A percentile compares a stretch with the other conserved stretches of the same genome.
Evolutionary conservation across 2,113 vertebrate genomes (phyloP).

Genomic region (Piaya cayana): DNA sequence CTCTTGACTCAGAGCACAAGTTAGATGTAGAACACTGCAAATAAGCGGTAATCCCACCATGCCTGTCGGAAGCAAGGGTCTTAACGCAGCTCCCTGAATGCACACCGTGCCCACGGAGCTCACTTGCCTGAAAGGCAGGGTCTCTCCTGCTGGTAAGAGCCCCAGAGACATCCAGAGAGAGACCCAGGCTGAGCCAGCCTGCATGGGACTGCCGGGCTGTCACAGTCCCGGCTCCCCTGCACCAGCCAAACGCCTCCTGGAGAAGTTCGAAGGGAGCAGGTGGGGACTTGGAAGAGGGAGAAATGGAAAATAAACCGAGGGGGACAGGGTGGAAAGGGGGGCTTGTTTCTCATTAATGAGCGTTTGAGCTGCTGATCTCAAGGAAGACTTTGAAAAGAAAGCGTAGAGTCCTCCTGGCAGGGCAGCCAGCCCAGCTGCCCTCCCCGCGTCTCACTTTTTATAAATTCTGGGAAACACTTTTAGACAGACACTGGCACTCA

Average conservation of each 20-base stretch:
- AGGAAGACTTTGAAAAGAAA: constrained; percentile 45
- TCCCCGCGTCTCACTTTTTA: constrained; percentile 78
- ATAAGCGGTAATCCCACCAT: not conserved
- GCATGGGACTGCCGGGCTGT: not conserved
- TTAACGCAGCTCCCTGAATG: not conserved
- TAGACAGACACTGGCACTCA: constrained; percentile 90
- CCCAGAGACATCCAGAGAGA: not conserved
- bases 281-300: not conserved
- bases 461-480: constrained; percentile 92
- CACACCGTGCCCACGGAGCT: not conserved
- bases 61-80: not conserved
- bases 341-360: not conserved
- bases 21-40: not conserved
- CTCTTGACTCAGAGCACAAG: not conserved
- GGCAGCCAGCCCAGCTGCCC: constrained; percentile 59
- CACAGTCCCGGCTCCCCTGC: not conserved
- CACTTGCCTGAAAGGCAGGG: not conserved
- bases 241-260: not conserved
- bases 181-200: not conserved
- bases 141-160: not conserved
- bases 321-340: not conserved
- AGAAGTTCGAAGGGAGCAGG: constrained; percentile 35
- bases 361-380: not conserved
- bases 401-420: constrained; percentile 55
- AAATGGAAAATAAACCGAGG: not conserved